Percentiles rank a stretch among this genome's conserved stretches.
Evolutionary conservation across 2,888 invertebrate genomes (phyloP).

Genomic region (Meliscaeva auricollis): DNA sequence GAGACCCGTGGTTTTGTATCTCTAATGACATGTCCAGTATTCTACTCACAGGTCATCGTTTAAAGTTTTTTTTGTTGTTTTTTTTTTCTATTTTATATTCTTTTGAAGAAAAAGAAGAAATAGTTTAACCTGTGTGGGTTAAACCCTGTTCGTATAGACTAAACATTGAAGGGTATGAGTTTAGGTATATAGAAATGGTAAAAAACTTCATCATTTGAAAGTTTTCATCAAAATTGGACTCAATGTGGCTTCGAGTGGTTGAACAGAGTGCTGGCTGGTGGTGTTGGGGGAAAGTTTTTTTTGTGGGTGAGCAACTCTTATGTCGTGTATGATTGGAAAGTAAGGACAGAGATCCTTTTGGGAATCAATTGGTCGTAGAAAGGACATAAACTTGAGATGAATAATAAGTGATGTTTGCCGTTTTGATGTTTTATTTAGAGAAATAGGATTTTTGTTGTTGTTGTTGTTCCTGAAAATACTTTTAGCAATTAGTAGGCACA

Average conservation of each 20-base stretch:
- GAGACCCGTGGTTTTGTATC: conserved; percentile 31
- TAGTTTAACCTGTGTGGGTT: conserved; percentile 3
- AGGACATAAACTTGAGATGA: conserved; percentile 56
- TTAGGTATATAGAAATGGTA: conserved; percentile 42
- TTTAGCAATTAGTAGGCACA: conserved; percentile 4
- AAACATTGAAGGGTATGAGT: conserved; percentile 34
- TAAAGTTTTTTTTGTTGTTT: conserved; percentile 53
- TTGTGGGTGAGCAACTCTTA: neutral
- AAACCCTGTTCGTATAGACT: neutral
- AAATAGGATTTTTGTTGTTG: neutral
- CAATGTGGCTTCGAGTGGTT: conserved; percentile 23
- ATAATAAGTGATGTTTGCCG: conserved; percentile 59
- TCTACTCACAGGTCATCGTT: conserved; percentile 72
- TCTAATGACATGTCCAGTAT: conserved; percentile 69
- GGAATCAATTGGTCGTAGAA: conserved; percentile 66
- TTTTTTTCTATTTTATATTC: conserved; percentile 3
- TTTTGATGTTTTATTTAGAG: conserved; percentile 29
- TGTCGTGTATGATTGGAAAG: neutral
- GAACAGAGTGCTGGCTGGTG: too few species aligned
- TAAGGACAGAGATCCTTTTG: conserved; percentile 38
- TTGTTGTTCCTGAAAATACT: neutral
- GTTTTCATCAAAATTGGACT: conserved; percentile 61
- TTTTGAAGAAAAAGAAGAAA: neutral
- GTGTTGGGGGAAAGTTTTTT: neutral
- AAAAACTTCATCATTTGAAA: conserved; percentile 69